Base-by-base conservation (phyloP, 2,888 invertebrate species). In the Ormyrus rosae region DNA sequence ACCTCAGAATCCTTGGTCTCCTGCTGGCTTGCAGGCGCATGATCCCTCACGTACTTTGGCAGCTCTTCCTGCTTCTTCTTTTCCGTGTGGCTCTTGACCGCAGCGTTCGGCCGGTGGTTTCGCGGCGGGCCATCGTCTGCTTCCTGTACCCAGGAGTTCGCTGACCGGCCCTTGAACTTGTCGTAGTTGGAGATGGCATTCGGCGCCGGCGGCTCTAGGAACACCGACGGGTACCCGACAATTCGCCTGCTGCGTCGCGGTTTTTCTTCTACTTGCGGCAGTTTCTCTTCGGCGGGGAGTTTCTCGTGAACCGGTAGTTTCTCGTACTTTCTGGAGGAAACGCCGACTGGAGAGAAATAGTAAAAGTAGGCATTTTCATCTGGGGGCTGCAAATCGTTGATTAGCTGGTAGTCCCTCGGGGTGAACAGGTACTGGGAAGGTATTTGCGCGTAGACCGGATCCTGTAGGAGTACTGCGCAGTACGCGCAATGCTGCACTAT, bases 171-270 rank as follows among this genome's bases (percentile, higher is more conserved):
- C 5, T 6, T 34, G 34, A 34, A 80, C 7, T 72, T 60, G 0
- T 11, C 48, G 55, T 81, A 81, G 63, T 65, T n/a, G 0, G 78
- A 81, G 4, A 61, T 50, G 2, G 79, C 56, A 6, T 70, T 46
- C 0, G 56, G 50, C 11, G 63, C 48, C 10, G 82, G 82, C 2
- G 82, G 82, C n/a, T 68, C 10, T 56, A 82, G 11, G 48, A 74
- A 78, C 11, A 6, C 7, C 19, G 75, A 50, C 53, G 58, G 64
- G 50, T 46, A 56, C 9, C 56, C 7, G 34, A 34, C 34, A 3
- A 34, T 34, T 34, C 34, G 34, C 34, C 34, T 34, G 34, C 34
- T 34, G 34, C 34, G 34, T 34, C 13, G 19, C 10, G 19, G 13
- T 5, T 13, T 63, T 34, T 58, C 69, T 46, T 74, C 69, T 0